These are phyloP conservation scores for Oreohelix idahoensis DNA, from an alignment of 1,140 invertebrate genomes.

Conservation along the genomic window DNA sequence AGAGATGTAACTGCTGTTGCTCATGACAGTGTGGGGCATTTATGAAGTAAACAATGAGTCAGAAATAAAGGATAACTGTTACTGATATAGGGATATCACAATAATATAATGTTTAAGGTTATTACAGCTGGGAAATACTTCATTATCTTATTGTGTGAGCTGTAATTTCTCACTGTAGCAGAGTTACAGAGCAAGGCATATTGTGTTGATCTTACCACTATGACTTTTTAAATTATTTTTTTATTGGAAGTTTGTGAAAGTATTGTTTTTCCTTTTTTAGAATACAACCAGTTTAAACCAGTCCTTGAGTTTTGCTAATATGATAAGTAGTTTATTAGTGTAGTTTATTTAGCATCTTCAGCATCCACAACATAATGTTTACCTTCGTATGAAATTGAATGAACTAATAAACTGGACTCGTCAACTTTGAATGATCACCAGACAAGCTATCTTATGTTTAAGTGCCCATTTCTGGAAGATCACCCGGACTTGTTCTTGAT, in stretches of 20 bases:
- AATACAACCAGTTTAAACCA: no score
- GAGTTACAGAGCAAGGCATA: no score
- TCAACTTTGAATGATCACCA: background rate
- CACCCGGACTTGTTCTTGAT: constrained; percentile 62
- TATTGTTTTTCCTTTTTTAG: no score
- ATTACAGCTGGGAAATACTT: no score
- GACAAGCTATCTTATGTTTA: constrained; percentile 52
- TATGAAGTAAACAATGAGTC: background rate
- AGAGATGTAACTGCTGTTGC: background rate
- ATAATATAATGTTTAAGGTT: background rate
- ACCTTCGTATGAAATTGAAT: background rate
- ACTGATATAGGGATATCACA: background rate
- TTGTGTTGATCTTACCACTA: no score
- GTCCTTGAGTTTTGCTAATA: no score
- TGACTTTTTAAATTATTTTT: no score
- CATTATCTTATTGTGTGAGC: no score
- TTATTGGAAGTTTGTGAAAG: no score
- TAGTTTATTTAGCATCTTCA: background rate
- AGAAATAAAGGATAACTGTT: background rate
- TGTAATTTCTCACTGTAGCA: no score
- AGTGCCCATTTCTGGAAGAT: constrained; percentile 69
- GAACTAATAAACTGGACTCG: background rate
- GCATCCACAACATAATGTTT: background rate
- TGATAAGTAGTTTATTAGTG: background rate
- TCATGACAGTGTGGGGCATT: no score